A percentile compares a stretch with the other conserved stretches of the same genome.
Conservation (phyloP, 92 coral and sea anemone species). For the Galaxea fascicularis region DNA sequence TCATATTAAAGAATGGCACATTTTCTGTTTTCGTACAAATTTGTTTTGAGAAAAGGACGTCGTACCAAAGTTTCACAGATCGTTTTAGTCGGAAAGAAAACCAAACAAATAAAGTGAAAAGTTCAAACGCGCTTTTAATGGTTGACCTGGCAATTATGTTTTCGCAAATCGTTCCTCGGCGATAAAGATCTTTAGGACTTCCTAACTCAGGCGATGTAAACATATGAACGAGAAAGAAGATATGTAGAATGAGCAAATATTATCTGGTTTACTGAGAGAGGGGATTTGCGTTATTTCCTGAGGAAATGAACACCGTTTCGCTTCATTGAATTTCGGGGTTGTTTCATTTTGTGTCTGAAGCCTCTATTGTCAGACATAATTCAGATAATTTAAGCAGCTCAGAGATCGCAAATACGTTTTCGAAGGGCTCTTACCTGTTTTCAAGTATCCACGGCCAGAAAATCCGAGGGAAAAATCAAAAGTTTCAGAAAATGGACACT, state of each 20-base stretch:
- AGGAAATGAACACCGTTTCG: conserved; percentile 35
- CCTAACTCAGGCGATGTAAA: neutral
- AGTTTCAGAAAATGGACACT: conserved; percentile 35
- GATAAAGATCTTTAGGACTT: neutral
- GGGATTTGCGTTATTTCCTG: neutral
- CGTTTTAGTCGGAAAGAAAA: neutral
- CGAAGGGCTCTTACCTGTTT: conserved; percentile 25
- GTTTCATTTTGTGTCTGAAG: conserved; percentile 5
- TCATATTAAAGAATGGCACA: neutral
- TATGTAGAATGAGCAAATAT: neutral
- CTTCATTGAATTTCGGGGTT: conserved; percentile 40
- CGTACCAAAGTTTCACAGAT: too few species aligned
- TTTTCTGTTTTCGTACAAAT: neutral
- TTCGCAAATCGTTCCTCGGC: neutral
- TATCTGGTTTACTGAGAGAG: conserved; percentile 5
- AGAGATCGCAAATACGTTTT: neutral
- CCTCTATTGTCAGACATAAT: conserved; percentile 15
- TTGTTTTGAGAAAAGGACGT: neutral
- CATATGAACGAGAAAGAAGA: too few species aligned
- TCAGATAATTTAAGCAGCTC: conserved; percentile 29
- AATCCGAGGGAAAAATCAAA: conserved; percentile 23
- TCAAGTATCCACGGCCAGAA: conserved; percentile 40
- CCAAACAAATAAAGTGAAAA: neutral
- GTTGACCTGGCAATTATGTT: conserved; percentile 6
- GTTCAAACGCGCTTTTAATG: conserved; percentile 26